Evolutionary conservation across 2,113 vertebrate genomes (phyloP), one percentile per base, ranked within the genome.

Genomic region (Callopanchax toddi): DNA sequence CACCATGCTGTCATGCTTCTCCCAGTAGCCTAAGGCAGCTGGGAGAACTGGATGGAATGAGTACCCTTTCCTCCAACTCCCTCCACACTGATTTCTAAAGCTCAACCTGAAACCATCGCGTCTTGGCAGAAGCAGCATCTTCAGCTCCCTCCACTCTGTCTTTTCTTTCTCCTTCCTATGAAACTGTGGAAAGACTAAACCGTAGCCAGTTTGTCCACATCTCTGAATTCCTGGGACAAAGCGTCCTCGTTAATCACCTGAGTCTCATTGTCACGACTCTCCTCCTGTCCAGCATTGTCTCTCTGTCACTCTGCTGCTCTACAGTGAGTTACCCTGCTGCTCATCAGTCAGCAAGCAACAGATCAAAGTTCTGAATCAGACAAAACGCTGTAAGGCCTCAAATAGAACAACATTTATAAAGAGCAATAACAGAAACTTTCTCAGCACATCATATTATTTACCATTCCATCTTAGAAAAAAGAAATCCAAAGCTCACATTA

Each of bases 101-200:
- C 58, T 58, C 60, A 71, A 69, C 65, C 70, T 82, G 76, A 86
- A 71, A 57, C 57, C 62, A 81, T 73, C 46, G 37, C 79, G 64
- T 84, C 55, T 89, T 87, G 87, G 85, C 82, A 56, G 85, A 75
- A 86, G 72, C 74, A 63, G 59, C 67, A 61, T 67, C 67, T 58
- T 40, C 17, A 42, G 61, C 57, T 55, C 62, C 61, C 49, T 51
- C 65, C 54, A n/a, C n/a, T 22, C 57, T 63, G 52, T 60, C 60
- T 60, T 54, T 68, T 48, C 73, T 72, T 87, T 87, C 89, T 89
- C 88, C 87, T 89, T 93, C 92, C 89, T 80, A 87, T 85, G 88
- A 77, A 82, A 29, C 23, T 60, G 81, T 86, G 83, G 78, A 89
- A 86, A 87, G 72, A 82, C 42, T 58, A 43, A 52, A 46, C 45